Conservation (phyloP, 2,888 invertebrate genomes). For the Dione juno region DNA sequence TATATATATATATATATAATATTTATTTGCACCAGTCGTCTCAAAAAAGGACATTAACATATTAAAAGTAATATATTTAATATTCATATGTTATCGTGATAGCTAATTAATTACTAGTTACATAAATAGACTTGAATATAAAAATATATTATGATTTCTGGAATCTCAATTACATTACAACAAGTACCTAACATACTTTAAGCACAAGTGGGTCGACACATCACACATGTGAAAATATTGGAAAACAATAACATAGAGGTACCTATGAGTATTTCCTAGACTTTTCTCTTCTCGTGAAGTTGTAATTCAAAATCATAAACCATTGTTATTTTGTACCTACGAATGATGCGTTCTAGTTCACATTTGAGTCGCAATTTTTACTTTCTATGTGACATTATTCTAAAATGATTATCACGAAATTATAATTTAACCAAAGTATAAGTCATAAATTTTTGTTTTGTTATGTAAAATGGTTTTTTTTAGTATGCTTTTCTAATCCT, state of each 20-base stretch:
- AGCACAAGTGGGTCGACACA: constrained; percentile 23
- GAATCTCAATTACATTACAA: too few species aligned
- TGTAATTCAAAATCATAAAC: constrained; percentile 51
- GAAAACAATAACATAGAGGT: constrained; percentile 40
- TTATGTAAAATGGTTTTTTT: background rate
- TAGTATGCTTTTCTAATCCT: constrained; percentile 2
- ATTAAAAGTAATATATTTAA: too few species aligned
- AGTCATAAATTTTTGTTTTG: background rate
- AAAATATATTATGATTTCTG: too few species aligned
- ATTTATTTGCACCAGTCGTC: too few species aligned
- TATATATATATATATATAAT: too few species aligned
- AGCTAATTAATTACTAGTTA: too few species aligned
- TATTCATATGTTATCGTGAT: too few species aligned
- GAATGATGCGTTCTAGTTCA: constrained; percentile 72
- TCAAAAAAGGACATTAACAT: too few species aligned
- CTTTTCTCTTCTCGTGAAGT: constrained; percentile 45
- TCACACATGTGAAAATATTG: constrained; percentile 41
- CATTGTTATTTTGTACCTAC: constrained; percentile 48
- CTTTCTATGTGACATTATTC: constrained; percentile 70
- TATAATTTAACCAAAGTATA: background rate
- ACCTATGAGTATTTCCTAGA: constrained; percentile 41
- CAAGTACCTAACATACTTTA: background rate
- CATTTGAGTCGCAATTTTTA: constrained; percentile 72
- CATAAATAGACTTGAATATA: too few species aligned
- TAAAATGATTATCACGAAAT: constrained; percentile 1